A percentile compares a stretch with the other conserved stretches of the same genome.
These are phyloP conservation scores for Diplodus sargus DNA, from an alignment of 2,797 vertebrate species.

Conservation along the genomic window DNA sequence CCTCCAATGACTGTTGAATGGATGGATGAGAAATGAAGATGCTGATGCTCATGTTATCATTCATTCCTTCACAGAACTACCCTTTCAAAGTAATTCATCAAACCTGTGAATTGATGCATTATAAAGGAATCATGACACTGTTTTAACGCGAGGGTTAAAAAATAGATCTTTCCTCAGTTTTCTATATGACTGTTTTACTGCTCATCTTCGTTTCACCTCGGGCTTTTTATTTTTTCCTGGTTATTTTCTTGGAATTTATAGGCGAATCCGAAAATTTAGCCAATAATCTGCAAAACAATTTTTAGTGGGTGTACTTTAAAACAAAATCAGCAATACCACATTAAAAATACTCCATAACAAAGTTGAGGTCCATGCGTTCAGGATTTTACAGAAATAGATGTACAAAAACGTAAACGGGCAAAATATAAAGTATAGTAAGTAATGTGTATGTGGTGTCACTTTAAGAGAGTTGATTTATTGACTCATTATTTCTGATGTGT, in stretches of 20 bases:
- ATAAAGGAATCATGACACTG: no score
- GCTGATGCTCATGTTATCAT: neutral
- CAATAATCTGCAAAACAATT: neutral
- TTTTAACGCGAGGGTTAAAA: no score
- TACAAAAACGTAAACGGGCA: neutral
- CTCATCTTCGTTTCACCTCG: neutral
- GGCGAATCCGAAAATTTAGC: neutral
- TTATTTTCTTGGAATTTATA: no score
- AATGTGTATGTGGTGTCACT: neutral
- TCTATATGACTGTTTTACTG: no score
- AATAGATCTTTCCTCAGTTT: no score
- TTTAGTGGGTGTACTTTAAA: neutral
- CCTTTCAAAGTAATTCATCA: neutral
- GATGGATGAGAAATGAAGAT: neutral
- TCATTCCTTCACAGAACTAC: neutral
- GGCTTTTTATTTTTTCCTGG: no score
- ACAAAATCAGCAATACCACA: neutral
- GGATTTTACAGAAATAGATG: neutral
- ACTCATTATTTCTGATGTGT: neutral
- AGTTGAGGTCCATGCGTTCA: neutral
- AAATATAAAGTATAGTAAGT: neutral
- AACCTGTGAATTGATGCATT: slow-evolving; percentile 3
- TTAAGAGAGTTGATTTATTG: neutral
- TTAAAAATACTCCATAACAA: neutral
- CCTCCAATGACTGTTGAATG: neutral